Conservation (phyloP, 1,140 invertebrate genomes). For the Zaprionus gabonicus region DNA sequence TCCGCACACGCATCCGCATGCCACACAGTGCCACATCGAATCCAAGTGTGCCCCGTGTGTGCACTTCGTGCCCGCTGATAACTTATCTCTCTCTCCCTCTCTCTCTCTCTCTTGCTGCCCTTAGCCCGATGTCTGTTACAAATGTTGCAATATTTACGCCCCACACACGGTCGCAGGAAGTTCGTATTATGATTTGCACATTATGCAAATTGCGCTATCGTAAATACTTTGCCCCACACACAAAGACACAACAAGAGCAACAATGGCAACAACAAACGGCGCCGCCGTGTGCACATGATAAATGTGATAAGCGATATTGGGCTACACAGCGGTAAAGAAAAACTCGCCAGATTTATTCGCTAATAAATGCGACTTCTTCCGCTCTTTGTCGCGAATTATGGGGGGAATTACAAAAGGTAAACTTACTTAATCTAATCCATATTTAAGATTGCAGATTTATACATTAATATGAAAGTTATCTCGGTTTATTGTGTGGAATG, state of each 20-base stretch:
- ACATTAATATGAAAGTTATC: too few species aligned
- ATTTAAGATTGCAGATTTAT: background rate
- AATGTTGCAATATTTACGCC: constrained; percentile 82
- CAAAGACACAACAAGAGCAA: constrained; percentile 26
- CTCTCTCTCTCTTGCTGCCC: background rate
- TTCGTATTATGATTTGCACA: constrained; percentile 81
- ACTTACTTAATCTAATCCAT: background rate
- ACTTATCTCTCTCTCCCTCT: constrained; percentile 54
- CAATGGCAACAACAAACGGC: constrained; percentile 31
- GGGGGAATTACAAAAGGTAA: background rate
- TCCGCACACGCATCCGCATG: constrained; percentile 17
- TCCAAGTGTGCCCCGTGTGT: constrained; percentile 59
- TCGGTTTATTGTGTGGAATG: too few species aligned
- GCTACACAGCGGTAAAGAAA: constrained; percentile 51
- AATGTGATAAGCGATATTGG: constrained; percentile 78
- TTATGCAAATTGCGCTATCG: constrained; percentile 81
- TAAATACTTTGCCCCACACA: constrained; percentile 62
- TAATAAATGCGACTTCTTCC: constrained; percentile 44
- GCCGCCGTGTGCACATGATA: constrained; percentile 69
- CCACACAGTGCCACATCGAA: constrained; percentile 38
- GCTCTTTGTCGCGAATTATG: constrained; percentile 17
- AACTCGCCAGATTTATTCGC: constrained; percentile 32
- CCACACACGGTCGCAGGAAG: constrained; percentile 47
- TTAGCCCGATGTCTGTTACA: constrained; percentile 71
- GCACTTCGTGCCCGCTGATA: constrained; percentile 67